Evolutionary conservation across 2,113 vertebrate genomes (phyloP), one percentile per base, ranked within the genome.

Genomic region (Halcyon malimbica): DNA sequence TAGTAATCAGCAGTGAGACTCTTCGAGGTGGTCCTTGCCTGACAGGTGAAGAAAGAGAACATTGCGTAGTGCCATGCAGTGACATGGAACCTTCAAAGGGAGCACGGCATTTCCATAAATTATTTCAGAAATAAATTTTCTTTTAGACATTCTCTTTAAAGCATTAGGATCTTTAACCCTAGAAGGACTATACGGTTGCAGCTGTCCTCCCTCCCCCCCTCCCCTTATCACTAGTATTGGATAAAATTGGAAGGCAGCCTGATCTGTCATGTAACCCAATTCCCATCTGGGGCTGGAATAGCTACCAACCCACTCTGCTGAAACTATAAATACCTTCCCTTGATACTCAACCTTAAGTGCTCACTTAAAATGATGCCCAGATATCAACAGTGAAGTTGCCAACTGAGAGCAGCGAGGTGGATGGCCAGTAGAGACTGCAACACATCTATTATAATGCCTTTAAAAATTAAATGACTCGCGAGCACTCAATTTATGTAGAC

Each of bases 41-140:
- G 98, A 98, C 98, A 98, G 98, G 98, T 98, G 97, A 98, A 98
- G 97, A 98, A 98, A 98, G 97, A 97, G 98, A 98, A 98, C 97
- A 97, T 93, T 95, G 97, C 97, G 81, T 96, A 97, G 98, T 97
- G 98, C 98, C 97, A 97, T 94, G 94, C 98, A 92, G 97, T 98
- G 98, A 98, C 98, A 98, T 97, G 97, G 98, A 98, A 96, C 97
- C 98, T 98, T 98, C 97, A 98, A 98, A 98, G 98, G 96, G 97
- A 98, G 97, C 96, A 97, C 97, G 25, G 97, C 98, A 98, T 98
- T 98, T 98, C 97, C 98, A 98, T 98, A 98, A 98, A 98, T 98
- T 98, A 98, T 97, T 98, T 98, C 97, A 98, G 97, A 97, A 93
- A 98, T 97, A 98, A 98, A 97, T 98, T 98, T 97, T 97, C 97